Conservation (phyloP, 2,888 invertebrate genomes). For the Cantharis flavilabris region DNA sequence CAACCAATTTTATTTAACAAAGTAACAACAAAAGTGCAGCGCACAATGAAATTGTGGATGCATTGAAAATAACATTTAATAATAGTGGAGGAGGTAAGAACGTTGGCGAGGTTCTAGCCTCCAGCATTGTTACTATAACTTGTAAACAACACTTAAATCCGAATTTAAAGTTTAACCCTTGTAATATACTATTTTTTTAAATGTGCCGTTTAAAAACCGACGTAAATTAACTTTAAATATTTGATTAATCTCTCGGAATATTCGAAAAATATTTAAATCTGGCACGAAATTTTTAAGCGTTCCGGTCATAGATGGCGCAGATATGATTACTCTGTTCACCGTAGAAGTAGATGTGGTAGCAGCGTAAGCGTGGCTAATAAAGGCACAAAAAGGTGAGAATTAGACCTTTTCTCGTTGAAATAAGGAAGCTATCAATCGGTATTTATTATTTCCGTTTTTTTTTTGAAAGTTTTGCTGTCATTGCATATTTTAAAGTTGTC, state of each 20-base stretch:
- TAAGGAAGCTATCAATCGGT: not conserved
- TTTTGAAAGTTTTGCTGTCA: not conserved
- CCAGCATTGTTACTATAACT: too few relatives aligned
- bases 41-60: not conserved
- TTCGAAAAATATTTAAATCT: conserved; percentile 10
- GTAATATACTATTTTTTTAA: not conserved
- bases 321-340: conserved; percentile 48
- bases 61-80: not conserved
- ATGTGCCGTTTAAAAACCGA: not conserved
- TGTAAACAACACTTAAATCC: not conserved
- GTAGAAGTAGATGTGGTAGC: conserved; percentile 54
- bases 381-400: conserved; percentile 76
- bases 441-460: not conserved
- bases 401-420: conserved; percentile 8
- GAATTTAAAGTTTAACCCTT: not conserved
- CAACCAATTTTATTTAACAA: not conserved
- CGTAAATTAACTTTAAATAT: not conserved
- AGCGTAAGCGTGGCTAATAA: conserved; percentile 85
- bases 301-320: conserved; percentile 38
- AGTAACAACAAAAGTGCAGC: not conserved
- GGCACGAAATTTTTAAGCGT: not conserved
- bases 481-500: conserved; percentile 1
- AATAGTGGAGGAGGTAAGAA: not conserved
- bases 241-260: not conserved
- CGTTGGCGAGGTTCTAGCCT: not conserved